Base-by-base conservation (phyloP, 2,113 vertebrate species). In the Brachyhypopomus occidentalis region DNA sequence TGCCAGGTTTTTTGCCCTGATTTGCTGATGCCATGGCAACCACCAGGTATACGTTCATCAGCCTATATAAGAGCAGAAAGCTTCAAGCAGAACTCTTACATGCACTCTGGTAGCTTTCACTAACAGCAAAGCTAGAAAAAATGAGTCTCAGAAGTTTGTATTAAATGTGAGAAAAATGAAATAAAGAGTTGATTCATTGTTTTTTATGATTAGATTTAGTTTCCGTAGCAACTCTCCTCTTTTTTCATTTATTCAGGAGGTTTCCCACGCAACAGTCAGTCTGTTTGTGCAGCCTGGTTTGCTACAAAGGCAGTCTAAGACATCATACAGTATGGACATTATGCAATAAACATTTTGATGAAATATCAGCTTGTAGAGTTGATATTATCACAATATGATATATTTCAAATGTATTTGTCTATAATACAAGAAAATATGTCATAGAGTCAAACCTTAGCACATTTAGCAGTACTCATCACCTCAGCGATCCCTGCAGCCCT, bases 11-110 rank as follows among this genome's bases (percentile, higher is more conserved):
- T 84, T 14, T 66, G 12, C 72, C 48, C 58, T 81, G 71, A 87
- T 84, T 87, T 85, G 87, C 87, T 78, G 87, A 90, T 84, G 84
- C 90, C 90, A 89, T 91, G 90, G 91, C 87, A 84, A 90, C 84
- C 60, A 45, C 81, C 78, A 80, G 85, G 75, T 88, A 87, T 82
- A 78, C 83, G 80, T 88, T 78, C 70, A 84, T 77, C 78, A 79
- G 71, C 69, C 70, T 45, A 75, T 80, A 48, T 78, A 74, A 70
- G 23, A 84, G 25, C 59, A 67, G 72, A 30, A 67, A 23, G 30
- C 30, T 58, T 17, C 4, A 4, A 45, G 34, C 45, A 80, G 66
- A 58, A 25, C 16, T 63, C 19, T 70, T 41, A 34, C 66, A 22
- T 4, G 17, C 27, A 74, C 71, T 67, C 17, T 56, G 23, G 16